A percentile compares a stretch with the other conserved stretches of the same genome.
Evolutionary conservation across 2,888 invertebrate genomes (phyloP).

Genomic region (Limnephilus lunatus): DNA sequence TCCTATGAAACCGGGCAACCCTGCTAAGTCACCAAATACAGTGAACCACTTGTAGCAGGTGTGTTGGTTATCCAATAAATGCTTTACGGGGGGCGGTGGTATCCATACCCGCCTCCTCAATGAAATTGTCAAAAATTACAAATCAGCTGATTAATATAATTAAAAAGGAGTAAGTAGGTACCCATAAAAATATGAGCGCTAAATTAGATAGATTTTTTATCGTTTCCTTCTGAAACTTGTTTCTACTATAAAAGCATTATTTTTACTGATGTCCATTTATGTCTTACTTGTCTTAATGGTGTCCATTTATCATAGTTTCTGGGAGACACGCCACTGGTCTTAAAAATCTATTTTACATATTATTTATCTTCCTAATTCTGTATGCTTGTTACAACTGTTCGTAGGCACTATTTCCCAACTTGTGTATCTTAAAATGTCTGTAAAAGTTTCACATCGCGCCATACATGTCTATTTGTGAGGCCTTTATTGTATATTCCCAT

Average conservation of each 20-base stretch:
- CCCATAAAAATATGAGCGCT: neutral
- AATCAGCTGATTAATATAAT: too few relatives aligned
- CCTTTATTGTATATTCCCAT: neutral
- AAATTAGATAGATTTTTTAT: neutral
- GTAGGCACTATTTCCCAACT: constrained; percentile 15
- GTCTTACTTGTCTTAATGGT: neutral
- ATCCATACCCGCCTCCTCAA: too few relatives aligned
- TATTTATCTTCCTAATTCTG: neutral
- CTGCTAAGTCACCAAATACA: too few relatives aligned
- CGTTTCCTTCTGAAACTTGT: neutral
- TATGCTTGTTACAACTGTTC: neutral
- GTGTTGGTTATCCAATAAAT: too few relatives aligned
- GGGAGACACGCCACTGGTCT: neutral
- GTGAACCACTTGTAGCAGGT: too few relatives aligned
- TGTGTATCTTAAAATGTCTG: neutral
- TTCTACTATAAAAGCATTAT: neutral
- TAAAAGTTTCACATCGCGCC: constrained; percentile 4
- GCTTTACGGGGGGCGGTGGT: too few relatives aligned
- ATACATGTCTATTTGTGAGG: neutral
- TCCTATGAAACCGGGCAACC: too few relatives aligned
- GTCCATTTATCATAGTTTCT: neutral
- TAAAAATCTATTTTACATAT: neutral
- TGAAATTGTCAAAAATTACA: too few relatives aligned
- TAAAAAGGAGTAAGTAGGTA: too few relatives aligned
- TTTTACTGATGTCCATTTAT: neutral